These are phyloP conservation scores for Anolis sagrei DNA, from an alignment of 2,113 vertebrate genomes.

Conservation along the genomic window DNA sequence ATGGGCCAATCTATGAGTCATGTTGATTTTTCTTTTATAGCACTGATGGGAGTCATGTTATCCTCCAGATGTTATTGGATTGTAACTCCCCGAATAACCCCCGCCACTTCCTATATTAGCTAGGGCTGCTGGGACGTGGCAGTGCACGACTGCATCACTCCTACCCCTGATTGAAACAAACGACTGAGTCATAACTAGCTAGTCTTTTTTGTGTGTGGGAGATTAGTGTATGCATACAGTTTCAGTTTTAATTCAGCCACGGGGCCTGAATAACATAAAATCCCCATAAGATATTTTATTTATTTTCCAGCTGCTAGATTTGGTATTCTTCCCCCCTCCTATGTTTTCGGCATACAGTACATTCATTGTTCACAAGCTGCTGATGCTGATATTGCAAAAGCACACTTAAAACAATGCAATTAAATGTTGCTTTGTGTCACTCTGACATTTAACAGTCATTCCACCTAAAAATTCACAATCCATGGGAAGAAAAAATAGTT, in stretches of 20 bases:
- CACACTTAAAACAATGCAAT: slow-evolving; percentile 26
- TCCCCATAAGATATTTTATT: neutral
- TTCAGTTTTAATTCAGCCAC: neutral
- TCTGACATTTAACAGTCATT: neutral
- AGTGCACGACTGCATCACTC: neutral
- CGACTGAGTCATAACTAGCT: neutral
- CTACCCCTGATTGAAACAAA: neutral
- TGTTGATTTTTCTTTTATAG: too few relatives aligned
- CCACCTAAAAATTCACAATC: neutral
- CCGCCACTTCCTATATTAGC: too few relatives aligned
- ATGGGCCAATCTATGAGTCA: neutral
- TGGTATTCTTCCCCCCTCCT: neutral
- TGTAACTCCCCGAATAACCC: too few relatives aligned
- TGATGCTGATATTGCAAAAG: neutral
- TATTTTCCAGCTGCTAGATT: neutral
- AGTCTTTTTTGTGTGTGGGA: neutral
- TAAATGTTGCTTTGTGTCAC: neutral
- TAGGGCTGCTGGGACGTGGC: too few relatives aligned
- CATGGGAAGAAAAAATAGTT: neutral
- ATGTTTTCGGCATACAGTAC: neutral
- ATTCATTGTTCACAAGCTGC: slow-evolving; percentile 4
- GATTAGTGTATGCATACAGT: neutral
- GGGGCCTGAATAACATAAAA: neutral
- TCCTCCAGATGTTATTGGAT: too few relatives aligned
- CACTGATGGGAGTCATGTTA: neutral